phyloP scores from a whole-genome alignment of 2,797 vertebrate genomes.

The Gambusia yucatana region DNA sequence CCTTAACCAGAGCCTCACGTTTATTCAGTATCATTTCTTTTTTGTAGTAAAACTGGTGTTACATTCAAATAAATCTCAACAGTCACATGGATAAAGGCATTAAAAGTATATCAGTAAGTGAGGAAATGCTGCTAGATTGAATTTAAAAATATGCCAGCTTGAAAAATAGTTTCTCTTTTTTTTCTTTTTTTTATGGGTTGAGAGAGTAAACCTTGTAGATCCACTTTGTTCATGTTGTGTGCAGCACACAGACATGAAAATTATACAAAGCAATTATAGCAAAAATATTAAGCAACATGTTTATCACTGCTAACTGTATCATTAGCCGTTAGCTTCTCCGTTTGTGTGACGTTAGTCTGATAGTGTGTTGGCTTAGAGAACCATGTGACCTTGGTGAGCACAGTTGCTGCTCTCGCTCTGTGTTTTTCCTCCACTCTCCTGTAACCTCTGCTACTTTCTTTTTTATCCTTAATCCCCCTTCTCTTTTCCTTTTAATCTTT shows the following conservation, averaged over 20 bases:
- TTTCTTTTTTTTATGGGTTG: background rate
- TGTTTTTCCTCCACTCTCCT: conserved; percentile 3
- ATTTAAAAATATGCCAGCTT: background rate
- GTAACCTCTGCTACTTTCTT: conserved; percentile 5
- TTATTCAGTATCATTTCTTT: background rate
- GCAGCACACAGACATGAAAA: background rate
- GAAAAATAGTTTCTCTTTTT: background rate
- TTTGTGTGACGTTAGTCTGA: background rate
- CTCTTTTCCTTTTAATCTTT: conserved; percentile 46
- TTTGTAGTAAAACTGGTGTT: background rate
- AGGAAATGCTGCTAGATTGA: background rate
- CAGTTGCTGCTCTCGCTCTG: background rate
- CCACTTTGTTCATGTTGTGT: background rate
- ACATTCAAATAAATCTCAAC: background rate
- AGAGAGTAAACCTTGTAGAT: background rate
- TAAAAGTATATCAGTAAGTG: background rate
- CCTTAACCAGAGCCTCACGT: background rate
- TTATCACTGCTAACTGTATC: background rate
- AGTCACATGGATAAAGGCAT: background rate
- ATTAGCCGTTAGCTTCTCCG: background rate
- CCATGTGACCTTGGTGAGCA: conserved; percentile 2
- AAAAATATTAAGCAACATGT: background rate
- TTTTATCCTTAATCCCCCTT: conserved; percentile 12
- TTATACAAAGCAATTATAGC: background rate
- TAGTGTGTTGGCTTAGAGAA: background rate